Evolutionary conservation across 2,888 invertebrate species (phyloP), one percentile per base, ranked within the genome.

Genomic region (Pemphredon lugubris): DNA sequence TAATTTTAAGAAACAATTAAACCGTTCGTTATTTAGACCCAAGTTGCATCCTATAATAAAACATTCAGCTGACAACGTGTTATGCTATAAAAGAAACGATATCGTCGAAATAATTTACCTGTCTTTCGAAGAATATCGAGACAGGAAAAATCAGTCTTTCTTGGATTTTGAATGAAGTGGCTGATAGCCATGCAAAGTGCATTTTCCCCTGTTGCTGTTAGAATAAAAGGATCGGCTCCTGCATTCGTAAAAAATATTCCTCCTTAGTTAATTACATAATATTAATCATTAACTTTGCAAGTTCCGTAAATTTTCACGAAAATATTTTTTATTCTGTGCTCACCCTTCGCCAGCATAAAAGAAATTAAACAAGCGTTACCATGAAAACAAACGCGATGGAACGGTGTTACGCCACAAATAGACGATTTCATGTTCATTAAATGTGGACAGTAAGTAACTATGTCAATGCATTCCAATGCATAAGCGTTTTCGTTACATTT

Each of bases 291-390:
- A 26, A 7, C 4, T 26, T 26, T 26, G 26, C 26, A 26, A 26
- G n/a, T n/a, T n/a, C n/a, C 11, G 30, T 42, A n/a, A 13, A 48
- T 48, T 44, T 30, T 16, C 30, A 18, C 16, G 26, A 9, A 26
- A 44, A 30, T 14, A 5, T 34, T 37, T 44, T 30, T 44, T 51
- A 37, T 37, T 18, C 40, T 50, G 16, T 42, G 9, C 2, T 26
- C 65, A 75, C 76, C 76, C 37, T 75, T 75, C 13, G 54, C 73
- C 23, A 77, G 47, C 73, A 75, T 75, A 60, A 65, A 77, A 9
- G 58, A n/a, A 18, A 77, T 73, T 53, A 77, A 58, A 37, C 66
- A 48, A 13, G 57, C 32, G 37, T 65, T 50, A 5, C 76, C 76
- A 13, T 47, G 47, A 4, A 50, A 55, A 57, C 76, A 77, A 9